Evolutionary conservation across 2,113 vertebrate species (phyloP), one percentile per base, ranked within the genome.

Genomic region (Anas platyrhynchos): DNA sequence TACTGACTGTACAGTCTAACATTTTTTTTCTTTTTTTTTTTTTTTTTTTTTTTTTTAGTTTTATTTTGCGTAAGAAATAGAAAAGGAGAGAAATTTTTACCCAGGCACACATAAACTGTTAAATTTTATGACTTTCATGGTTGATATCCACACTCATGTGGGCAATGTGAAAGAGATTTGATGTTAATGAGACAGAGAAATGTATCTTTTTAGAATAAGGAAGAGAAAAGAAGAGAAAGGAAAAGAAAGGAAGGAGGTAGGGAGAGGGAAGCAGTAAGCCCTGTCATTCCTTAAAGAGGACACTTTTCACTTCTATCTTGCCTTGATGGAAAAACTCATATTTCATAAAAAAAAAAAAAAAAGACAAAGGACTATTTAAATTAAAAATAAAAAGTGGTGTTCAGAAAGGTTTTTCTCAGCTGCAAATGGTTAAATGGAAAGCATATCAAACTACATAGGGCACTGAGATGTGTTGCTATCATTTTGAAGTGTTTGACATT

Each of bases 401-500:
- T 91, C 11, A 52, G 41, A 85, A 82, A 89, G 25, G 3, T 38
- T 86, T 88, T 86, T 91, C 27, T 74, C 25, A 43, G 32, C 68
- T 77, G 7, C 83, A 69, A 81, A 65, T 54, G 36, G 66, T 86
- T 73, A 90, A 95, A 90, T 56, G 26, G 56, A 90, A 84, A 86
- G 11, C 52, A 86, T 41, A 62, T 94, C 46, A 86, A 69, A 65
- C 54, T 56, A 55, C n/a, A 86, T 58, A 74, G 34, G 88, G 32
- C 55, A 50, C 36, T 50, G 56, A 85, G 72, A 94, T 83, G 12
- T 74, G 62, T 62, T 90, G 65, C 56, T 88, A 81, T 92, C 27
- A 93, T 88, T 96, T 93, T 74, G 63, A 91, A 77, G 83, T 32
- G 88, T 96, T 82, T 97, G 94, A 97, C 95, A 93, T 93, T 93